Conservation (phyloP, 2,113 vertebrate genomes). For the Atrichornis clamosus region DNA sequence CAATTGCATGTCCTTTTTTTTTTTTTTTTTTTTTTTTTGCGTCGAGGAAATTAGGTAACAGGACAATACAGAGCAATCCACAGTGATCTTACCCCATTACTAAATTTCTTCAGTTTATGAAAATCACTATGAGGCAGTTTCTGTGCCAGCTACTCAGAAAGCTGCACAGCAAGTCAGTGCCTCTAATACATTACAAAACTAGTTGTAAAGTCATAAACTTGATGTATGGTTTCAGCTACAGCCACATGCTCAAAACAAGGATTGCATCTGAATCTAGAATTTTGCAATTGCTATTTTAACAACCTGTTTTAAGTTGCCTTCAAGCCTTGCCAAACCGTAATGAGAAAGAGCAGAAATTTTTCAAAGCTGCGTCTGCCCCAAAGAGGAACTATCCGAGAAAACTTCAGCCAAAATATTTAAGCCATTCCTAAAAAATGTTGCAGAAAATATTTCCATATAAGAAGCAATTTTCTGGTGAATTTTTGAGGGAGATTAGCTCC, state of each 20-base stretch:
- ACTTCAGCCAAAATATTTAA: background rate
- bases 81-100: background rate
- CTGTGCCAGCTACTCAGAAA: background rate
- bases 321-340: slow-evolving; percentile 31
- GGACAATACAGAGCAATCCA: background rate
- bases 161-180: background rate
- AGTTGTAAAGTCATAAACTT: background rate
- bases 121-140: background rate
- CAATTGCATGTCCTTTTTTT: background rate
- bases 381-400: background rate
- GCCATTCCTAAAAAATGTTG: background rate
- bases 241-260: background rate
- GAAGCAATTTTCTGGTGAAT: background rate
- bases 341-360: slow-evolving; percentile 19
- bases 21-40: background rate
- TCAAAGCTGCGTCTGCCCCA: background rate
- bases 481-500: background rate
- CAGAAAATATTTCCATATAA: background rate
- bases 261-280: background rate
- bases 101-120: background rate
- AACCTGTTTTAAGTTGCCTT: slow-evolving; percentile 27
- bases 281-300: slow-evolving; percentile 45
- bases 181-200: background rate
- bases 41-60: background rate
- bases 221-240: background rate